Evolutionary conservation across 2,113 vertebrate species (phyloP).

Genomic region (Physeter macrocephalus): DNA sequence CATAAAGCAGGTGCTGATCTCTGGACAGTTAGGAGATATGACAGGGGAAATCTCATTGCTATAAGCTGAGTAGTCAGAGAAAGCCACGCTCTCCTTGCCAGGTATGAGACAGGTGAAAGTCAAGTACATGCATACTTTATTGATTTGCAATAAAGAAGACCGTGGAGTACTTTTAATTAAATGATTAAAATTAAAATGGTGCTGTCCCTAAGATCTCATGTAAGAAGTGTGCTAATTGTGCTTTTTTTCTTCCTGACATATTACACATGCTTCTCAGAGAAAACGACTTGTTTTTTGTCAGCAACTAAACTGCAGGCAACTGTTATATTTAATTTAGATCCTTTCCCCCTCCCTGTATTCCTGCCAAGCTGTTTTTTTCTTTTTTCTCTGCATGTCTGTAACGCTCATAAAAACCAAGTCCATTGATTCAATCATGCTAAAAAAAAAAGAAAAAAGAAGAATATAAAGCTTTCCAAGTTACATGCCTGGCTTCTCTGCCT

Average conservation of each 20-base stretch:
- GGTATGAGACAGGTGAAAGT: neutral
- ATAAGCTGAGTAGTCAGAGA: neutral
- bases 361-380: neutral
- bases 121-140: neutral
- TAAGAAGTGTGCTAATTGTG: neutral
- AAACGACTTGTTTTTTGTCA: neutral
- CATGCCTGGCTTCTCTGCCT: neutral
- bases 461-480: neutral
- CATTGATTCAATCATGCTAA: neutral
- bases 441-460: neutral
- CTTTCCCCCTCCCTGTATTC: neutral
- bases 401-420: slow-evolving; percentile 15
- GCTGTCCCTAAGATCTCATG: neutral
- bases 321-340: neutral
- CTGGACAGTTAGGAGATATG: neutral
- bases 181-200: neutral
- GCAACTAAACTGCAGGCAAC: slow-evolving; percentile 1
- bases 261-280: slow-evolving; percentile 4
- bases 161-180: neutral
- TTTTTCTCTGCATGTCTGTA: neutral
- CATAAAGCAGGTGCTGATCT: neutral
- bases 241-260: neutral
- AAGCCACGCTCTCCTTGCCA: neutral
- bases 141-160: neutral
- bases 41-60: neutral